Conservation (phyloP, 2,797 vertebrate genomes). For the Gouania willdenowi region DNA sequence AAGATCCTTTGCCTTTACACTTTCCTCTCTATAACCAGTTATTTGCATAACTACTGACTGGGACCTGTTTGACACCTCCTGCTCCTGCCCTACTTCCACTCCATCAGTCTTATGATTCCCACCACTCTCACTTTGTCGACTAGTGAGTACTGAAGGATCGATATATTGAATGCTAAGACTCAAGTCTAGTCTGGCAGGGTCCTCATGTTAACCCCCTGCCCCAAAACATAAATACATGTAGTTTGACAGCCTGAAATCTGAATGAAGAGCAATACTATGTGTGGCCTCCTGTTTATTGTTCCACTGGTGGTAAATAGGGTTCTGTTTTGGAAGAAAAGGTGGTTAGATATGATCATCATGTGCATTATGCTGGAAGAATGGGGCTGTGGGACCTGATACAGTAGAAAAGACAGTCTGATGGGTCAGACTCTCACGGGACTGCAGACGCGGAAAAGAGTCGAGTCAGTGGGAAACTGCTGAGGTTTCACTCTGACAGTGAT, state of each 20-base stretch:
- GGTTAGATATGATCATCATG: slow-evolving; percentile 35
- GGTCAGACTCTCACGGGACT: slow-evolving; percentile 59
- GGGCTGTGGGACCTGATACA: slow-evolving; percentile 46
- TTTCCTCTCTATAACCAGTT: slow-evolving; percentile 20
- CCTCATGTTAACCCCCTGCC: slow-evolving; percentile 4
- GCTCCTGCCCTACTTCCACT: slow-evolving; percentile 69
- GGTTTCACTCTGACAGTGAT: slow-evolving; percentile 23
- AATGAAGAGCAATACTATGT: slow-evolving; percentile 10
- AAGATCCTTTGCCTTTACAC: slow-evolving; percentile 26
- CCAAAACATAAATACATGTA: not conserved
- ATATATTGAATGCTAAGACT: slow-evolving; percentile 39
- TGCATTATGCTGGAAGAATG: slow-evolving; percentile 39
- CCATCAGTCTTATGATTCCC: slow-evolving; percentile 60
- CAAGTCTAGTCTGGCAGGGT: slow-evolving; percentile 32
- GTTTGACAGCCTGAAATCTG: slow-evolving; percentile 8
- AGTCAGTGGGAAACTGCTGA: slow-evolving; percentile 62
- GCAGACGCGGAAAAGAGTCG: slow-evolving; percentile 31
- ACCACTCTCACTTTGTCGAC: slow-evolving; percentile 61
- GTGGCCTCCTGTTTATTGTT: slow-evolving; percentile 36
- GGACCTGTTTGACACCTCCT: slow-evolving; percentile 46
- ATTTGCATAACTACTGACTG: slow-evolving; percentile 68
- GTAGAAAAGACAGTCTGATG: slow-evolving; percentile 54
- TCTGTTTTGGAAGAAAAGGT: slow-evolving; percentile 29
- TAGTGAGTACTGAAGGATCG: slow-evolving; percentile 57
- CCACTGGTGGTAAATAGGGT: slow-evolving; percentile 17